These are phyloP conservation scores for Drepana arcuata DNA, from an alignment of 1,140 invertebrate genomes.

Conservation along the genomic window DNA sequence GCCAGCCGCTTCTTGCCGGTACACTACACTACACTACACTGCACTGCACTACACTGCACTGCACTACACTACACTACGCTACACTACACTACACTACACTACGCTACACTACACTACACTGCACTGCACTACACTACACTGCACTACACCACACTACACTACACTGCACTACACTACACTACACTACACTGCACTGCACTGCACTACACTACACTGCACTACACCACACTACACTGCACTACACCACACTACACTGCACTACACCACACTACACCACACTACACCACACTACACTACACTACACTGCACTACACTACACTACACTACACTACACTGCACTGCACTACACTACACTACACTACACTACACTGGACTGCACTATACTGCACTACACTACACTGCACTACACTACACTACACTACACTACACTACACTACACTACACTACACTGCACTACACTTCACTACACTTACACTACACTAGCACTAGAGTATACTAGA, in stretches of 20 bases:
- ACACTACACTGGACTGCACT: background rate
- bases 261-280: background rate
- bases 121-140: background rate
- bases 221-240: background rate
- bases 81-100: background rate
- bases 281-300: background rate
- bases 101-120: background rate
- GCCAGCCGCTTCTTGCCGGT: conserved; percentile 77
- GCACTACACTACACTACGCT: background rate
- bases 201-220: background rate
- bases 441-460: background rate
- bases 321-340: too few relatives aligned
- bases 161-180: background rate
- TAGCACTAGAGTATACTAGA: background rate
- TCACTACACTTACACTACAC: background rate
- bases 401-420: background rate
- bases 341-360: background rate
- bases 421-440: background rate
- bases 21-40: background rate
- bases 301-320: background rate
- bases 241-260: background rate
- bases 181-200: background rate
- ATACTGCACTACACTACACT: background rate
- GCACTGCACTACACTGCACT: background rate
- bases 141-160: background rate